phyloP scores from a whole-genome alignment of 2,113 vertebrate species.

The Protobothrops flavoviridis region DNA sequence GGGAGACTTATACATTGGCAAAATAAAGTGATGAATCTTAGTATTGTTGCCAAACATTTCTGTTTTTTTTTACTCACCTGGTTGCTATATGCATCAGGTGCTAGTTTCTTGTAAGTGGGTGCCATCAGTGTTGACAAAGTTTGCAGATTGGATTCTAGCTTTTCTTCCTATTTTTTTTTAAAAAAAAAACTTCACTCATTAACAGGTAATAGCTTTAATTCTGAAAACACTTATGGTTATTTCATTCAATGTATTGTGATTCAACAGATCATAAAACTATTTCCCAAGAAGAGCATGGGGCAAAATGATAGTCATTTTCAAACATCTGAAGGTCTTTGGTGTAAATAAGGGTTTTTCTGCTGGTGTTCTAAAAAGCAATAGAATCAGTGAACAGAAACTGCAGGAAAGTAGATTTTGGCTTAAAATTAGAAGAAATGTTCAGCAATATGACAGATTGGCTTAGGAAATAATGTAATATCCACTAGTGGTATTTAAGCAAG shows the following conservation, averaged over 20 bases:
- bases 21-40: conserved; percentile 29
- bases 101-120: conserved; percentile 90
- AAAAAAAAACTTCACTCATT: conserved; percentile 31
- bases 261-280: neutral
- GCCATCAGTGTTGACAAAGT: conserved; percentile 88
- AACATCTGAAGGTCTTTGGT: neutral
- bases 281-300: neutral
- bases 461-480: neutral
- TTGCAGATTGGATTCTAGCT: conserved; percentile 87
- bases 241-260: neutral
- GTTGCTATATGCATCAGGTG: conserved; percentile 93
- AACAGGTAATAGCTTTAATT: conserved; percentile 1
- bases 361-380: neutral
- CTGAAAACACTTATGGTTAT: neutral
- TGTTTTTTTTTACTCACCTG: conserved; percentile 75
- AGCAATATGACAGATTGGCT: neutral
- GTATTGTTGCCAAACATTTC: neutral
- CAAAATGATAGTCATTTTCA: neutral
- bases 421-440: neutral
- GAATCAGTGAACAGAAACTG: neutral
- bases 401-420: neutral
- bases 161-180: conserved; percentile 83
- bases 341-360: neutral
- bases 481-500: neutral
- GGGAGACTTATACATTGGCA: conserved; percentile 2